Base-by-base conservation (phyloP, 2,113 vertebrate genomes). In the Ellobius talpinus region DNA sequence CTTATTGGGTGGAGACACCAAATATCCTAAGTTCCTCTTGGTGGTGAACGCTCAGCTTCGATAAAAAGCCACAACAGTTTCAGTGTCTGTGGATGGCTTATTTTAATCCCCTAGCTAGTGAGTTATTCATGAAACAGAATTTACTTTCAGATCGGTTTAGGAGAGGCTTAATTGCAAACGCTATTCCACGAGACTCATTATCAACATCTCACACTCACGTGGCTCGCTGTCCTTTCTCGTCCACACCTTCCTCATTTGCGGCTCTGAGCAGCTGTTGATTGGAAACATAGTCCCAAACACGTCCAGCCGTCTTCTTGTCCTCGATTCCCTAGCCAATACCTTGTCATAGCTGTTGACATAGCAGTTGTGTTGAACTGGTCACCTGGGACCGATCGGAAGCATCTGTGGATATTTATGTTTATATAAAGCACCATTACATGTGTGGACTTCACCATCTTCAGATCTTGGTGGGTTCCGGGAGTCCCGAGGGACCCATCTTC, bases 51-150 rank as follows among this genome's bases (percentile, higher is more conserved):
- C 65, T 95, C 5, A 26, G 5, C 47, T 24, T 47, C 23, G 66
- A 45, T 89, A 72, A 61, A 86, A 82, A 50, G 19, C 36, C 29
- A 7, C 1, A 50, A 26, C 11, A 72, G 19, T 50, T 68, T 19
- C 16, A 36, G 79, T 72, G 68, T 36, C 29, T 65, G 0, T 79
- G n/a, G 87, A 52, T 87, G 65, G 39, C 23, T 42, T 96, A 39
- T 79, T 89, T 87, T 90, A 79, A 63, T 11, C 29, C 82, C 42
- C 31, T 58, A 47, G 23, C 39, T 58, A 39, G 63, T 23, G 24
- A 36, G 26, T n/a, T 55, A 82, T n/a, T 96, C 24, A 96, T 47
- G 42, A 95, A 91, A 52, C 72, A 68, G 11, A 76, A 45, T 90
- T 85, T 0, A 65, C 36, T 58, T 79, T 52, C 39, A 55, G 26